Base-by-base conservation (phyloP, 1,140 invertebrate species). In the Drosophila tristis region DNA sequence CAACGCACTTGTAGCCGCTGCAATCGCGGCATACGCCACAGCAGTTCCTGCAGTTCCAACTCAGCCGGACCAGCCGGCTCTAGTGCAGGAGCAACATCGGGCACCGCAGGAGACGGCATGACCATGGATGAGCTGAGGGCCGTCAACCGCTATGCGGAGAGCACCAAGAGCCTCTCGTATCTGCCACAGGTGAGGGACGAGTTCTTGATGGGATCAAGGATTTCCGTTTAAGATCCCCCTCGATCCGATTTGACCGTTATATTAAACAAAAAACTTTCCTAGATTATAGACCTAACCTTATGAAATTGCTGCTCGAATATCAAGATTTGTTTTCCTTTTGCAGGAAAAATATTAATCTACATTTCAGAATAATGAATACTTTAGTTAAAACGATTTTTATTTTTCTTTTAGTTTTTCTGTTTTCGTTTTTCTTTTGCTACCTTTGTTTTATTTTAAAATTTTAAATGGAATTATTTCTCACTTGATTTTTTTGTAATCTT, bases 131-230 rank as follows among this genome's bases (percentile, higher is more conserved):
- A 97, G 90, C 93, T 97, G 39, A 93, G 96, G 75, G 96, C 95
- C 63, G 95, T 97, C 58, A 97, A 97, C 93, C 95, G 96, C 78
- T 97, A 97, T 92, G 96, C 97, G n/a, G 97, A 98, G 93, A 97
- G 96, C 92, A 98, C 97, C 15, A 97, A 97, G 92, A 97, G 96
- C 92, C 95, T 98, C 77, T 97, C 96, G 74, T 98, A 97, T 92
- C 93, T 98, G 89, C 97, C 97, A 76, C 96, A 97, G 95, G 96
- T 97, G 95, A 93, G 92, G 93, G 89, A 92, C 91, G 80, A 91
- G 78, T 86, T 80, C 77, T 80, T 91, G 78, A 82, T 78, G 71
- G 80, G 79, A 79, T 91, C 91, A 74, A 79, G 85, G 74, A 90
- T 92, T 74, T 92, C 90, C 65, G 86, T 92, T 74, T 92, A 75